Conservation (phyloP, 2,888 invertebrate species). For the Hirtodrosophila cameraria region DNA sequence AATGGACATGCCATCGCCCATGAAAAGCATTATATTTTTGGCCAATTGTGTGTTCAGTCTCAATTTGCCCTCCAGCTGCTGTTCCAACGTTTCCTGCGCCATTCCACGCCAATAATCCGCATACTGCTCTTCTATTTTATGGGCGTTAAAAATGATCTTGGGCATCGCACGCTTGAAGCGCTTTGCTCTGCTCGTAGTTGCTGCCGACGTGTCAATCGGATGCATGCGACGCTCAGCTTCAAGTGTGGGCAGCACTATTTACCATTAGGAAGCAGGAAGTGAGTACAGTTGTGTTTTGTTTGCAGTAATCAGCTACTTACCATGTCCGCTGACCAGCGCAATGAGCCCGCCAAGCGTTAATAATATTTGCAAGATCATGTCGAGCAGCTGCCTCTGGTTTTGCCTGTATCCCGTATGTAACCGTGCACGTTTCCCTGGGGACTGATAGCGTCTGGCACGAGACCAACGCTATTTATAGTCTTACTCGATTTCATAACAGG, state of each 20-base stretch:
- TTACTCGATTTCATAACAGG: constrained; percentile 46
- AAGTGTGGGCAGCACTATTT: constrained; percentile 23
- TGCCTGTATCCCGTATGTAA: constrained; percentile 21
- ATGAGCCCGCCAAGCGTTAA: constrained; percentile 34
- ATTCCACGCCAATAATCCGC: constrained; percentile 85
- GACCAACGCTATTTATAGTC: constrained; percentile 68
- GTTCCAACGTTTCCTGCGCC: constrained; percentile 84
- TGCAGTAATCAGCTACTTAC: constrained; percentile 34
- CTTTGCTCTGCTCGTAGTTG: constrained; percentile 17
- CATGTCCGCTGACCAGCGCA: constrained; percentile 34
- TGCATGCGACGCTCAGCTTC: constrained; percentile 80
- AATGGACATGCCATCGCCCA: constrained; percentile 95
- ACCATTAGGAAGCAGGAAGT: background rate
- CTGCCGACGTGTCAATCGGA: constrained; percentile 61
- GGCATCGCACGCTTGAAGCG: constrained; percentile 81
- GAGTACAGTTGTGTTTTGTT: constrained; percentile 28
- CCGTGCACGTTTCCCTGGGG: constrained; percentile 57
- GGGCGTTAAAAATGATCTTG: constrained; percentile 71
- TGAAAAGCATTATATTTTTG: constrained; percentile 88
- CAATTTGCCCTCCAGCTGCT: constrained; percentile 80
- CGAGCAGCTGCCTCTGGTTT: constrained; percentile 3
- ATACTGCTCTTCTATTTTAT: constrained; percentile 74
- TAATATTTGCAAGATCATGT: constrained; percentile 51
- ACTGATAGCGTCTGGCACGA: constrained; percentile 65
- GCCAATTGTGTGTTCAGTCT: constrained; percentile 83